phyloP scores from a whole-genome alignment of 2,113 vertebrate genomes.

The Prochilodus magdalenae region DNA sequence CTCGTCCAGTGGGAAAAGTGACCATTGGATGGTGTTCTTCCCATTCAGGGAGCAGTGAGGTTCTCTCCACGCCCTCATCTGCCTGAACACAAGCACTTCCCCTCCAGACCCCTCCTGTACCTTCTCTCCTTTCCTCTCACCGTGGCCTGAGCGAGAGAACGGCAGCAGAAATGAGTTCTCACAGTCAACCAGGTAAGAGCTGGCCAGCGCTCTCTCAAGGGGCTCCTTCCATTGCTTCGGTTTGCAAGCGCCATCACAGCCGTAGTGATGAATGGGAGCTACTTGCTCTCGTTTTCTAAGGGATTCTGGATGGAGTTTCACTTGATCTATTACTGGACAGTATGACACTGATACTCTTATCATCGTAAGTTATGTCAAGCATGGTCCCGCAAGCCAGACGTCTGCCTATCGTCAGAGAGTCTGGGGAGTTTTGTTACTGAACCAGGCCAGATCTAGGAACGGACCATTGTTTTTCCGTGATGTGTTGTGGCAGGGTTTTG shows the following conservation, averaged over 20 bases:
- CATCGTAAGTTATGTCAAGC: too few relatives aligned
- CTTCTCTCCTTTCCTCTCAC: conserved; percentile 6
- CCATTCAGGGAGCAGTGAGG: conserved; percentile 64
- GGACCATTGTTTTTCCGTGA: too few relatives aligned
- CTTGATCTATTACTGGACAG: background rate
- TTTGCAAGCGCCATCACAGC: background rate
- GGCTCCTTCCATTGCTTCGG: background rate
- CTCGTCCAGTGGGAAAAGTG: conserved; percentile 32
- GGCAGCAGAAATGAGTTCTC: conserved; percentile 70
- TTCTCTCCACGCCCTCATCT: conserved; percentile 49
- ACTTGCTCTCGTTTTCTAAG: background rate
- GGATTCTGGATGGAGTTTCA: background rate
- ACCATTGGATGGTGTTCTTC: conserved; percentile 63
- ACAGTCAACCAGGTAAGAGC: conserved; percentile 73
- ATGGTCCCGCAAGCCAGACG: background rate
- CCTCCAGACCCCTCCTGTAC: background rate
- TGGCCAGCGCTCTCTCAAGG: background rate
- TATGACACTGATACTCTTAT: too few relatives aligned
- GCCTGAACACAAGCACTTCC: conserved; percentile 32
- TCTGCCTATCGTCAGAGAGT: background rate
- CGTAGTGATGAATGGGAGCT: background rate
- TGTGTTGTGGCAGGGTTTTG: background rate
- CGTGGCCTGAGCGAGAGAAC: conserved; percentile 38
- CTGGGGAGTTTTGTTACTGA: background rate
- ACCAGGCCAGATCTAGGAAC: background rate